phyloP scores from a whole-genome alignment of 2,888 invertebrate species.

The Bhutanitis thaidina region DNA sequence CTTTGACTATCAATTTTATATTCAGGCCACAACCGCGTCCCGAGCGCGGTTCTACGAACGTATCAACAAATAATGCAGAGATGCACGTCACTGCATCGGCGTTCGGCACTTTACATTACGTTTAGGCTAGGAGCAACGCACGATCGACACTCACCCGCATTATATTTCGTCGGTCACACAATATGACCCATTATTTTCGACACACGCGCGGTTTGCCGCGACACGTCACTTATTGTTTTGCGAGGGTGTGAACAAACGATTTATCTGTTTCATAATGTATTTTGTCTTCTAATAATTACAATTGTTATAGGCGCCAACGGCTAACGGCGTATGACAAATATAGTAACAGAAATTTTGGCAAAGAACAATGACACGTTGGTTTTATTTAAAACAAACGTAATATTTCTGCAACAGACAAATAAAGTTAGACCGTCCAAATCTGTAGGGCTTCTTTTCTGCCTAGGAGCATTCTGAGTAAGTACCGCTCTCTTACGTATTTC shows the following conservation, averaged over 20 bases:
- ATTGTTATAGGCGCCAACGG: conserved; percentile 5
- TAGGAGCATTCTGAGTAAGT: too few relatives aligned
- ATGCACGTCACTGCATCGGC: conserved; percentile 38
- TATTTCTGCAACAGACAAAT: background rate
- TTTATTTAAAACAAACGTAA: background rate
- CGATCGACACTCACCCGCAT: conserved; percentile 22
- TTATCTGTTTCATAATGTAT: conserved; percentile 8
- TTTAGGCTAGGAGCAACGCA: conserved; percentile 39
- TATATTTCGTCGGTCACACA: conserved; percentile 22
- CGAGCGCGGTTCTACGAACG: conserved; percentile 48
- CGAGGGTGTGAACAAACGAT: conserved; percentile 24
- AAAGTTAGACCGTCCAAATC: too few relatives aligned
- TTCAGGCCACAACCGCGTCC: conserved; percentile 23
- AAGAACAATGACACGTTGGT: background rate
- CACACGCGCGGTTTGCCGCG: background rate
- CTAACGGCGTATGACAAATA: background rate
- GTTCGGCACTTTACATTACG: conserved; percentile 28
- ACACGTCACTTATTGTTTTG: conserved; percentile 18
- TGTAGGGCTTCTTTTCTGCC: too few relatives aligned
- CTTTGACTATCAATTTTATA: conserved; percentile 18
- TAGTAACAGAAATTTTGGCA: conserved; percentile 3
- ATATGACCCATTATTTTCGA: conserved; percentile 16
- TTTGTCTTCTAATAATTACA: background rate
- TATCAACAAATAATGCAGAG: conserved; percentile 48
- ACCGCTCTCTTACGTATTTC: too few relatives aligned